Percentiles rank a stretch among this genome's conserved stretches.
These are phyloP conservation scores for Andrena minutula DNA, from an alignment of 2,888 invertebrate species.

Conservation along the genomic window DNA sequence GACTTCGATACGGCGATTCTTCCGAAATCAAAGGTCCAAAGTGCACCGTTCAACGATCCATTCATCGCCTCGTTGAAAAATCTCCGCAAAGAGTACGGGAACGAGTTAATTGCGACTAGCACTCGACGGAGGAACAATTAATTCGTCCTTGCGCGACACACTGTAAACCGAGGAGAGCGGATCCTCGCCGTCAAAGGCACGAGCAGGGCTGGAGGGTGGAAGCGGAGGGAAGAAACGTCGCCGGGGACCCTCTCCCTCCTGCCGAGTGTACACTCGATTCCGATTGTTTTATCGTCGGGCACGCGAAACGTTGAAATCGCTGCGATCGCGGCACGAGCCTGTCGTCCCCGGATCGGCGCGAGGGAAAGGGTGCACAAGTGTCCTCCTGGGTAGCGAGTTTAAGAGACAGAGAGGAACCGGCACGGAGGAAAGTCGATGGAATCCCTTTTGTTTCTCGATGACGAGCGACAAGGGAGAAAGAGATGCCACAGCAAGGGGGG, in stretches of 20 bases:
- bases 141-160: conserved; percentile 52
- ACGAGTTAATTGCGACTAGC: conserved; percentile 37
- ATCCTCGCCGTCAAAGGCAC: conserved; percentile 33
- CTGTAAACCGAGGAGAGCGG: conserved; percentile 44
- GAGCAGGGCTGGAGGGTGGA: conserved; percentile 1
- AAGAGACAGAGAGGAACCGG: conserved; percentile 48
- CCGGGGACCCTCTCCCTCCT: not conserved
- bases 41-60: conserved; percentile 4
- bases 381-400: conserved; percentile 48
- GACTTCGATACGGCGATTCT: not conserved
- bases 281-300: conserved; percentile 46
- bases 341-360: not conserved
- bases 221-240: conserved; percentile 36
- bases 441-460: conserved; percentile 67
- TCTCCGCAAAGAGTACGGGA: not conserved
- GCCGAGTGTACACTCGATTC: conserved; percentile 48
- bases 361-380: conserved; percentile 48
- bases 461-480: conserved; percentile 39
- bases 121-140: conserved; percentile 45
- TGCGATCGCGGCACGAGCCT: conserved; percentile 20
- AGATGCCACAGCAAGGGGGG: not conserved
- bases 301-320: conserved; percentile 57
- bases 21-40: not conserved
- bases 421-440: conserved; percentile 60
- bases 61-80: not conserved